Evolutionary conservation across 2,797 vertebrate genomes (phyloP).

Genomic region (Garrulus glandarius): DNA sequence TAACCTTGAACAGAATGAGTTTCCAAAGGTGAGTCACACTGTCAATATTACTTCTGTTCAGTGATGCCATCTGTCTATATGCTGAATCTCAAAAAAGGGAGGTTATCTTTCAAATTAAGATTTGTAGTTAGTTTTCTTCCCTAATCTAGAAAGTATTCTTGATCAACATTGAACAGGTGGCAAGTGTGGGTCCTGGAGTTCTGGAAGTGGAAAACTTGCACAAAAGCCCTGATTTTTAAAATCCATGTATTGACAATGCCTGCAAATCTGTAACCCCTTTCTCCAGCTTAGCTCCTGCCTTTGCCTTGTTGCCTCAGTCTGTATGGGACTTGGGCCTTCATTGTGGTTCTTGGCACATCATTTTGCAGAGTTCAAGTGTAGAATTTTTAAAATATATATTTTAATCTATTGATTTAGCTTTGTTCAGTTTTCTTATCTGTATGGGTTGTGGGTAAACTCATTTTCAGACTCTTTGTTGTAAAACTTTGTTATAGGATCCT

Average conservation of each 20-base stretch:
- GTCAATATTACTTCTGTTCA: constrained; percentile 61
- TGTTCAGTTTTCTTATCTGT: not conserved
- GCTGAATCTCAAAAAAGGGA: not conserved
- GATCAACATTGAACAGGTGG: not conserved
- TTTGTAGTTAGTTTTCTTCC: not conserved
- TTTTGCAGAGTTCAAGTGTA: not conserved
- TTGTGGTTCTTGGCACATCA: not conserved
- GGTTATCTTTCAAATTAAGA: not conserved
- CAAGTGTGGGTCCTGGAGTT: not conserved
- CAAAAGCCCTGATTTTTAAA: not conserved
- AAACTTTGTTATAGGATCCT: not conserved
- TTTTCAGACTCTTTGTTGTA: not conserved
- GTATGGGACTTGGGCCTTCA: not conserved
- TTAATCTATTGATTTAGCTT: not conserved
- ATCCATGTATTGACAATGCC: not conserved
- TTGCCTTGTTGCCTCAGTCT: not conserved
- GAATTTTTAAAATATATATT: not conserved
- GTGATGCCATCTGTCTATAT: not conserved
- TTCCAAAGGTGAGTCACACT: constrained; percentile 61
- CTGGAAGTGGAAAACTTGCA: not conserved
- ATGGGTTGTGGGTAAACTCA: not conserved
- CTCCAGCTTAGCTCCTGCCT: not conserved
- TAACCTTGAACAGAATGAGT: constrained; percentile 8
- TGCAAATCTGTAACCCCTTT: not conserved
- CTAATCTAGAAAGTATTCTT: not conserved